Base-by-base conservation (phyloP, 2,113 vertebrate genomes). In the Lamprologus speciosus region DNA sequence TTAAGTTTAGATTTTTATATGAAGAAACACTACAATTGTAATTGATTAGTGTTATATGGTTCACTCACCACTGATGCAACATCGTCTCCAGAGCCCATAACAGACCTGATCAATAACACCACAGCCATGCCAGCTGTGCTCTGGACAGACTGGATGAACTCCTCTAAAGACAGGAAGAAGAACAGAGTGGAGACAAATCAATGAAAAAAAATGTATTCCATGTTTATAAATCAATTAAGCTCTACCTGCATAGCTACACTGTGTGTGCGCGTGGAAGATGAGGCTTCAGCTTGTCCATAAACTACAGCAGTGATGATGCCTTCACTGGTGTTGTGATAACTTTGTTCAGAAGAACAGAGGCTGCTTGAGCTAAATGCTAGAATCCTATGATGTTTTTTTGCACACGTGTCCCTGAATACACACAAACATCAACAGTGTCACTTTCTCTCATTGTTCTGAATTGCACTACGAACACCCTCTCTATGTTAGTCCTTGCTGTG, bases 91-190 rank as follows among this genome's bases (percentile, higher is more conserved):
- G 96, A 93, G 17, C 96, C 96, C 93, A 98, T 96, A 94, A 98
- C 96, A 21, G 95, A 96, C 89, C 97, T 96, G 91, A 95, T 95
- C 81, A 98, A 95, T 45, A 99, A 94, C 89, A 98, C 94, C 40
- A 98, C 90, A 1, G 98, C 98, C 96, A 99, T 97, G 51, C 97
- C 98, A 2, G 98, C 97, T 7, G 98, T 97, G 37, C 97, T 98
- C 91, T 97, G 98, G 75, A 99, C 95, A 12, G 97, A 96, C 93
- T 98, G 98, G 88, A 99, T 90, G 2, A 99, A 97, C 31, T 97
- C 96, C 94, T 96, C 99, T 99, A 80, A 86, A n/a, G 60, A 60
- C 7, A 79, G 23, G 28, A 7, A 82, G 26, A 87, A 4, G 6
- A 45, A 68, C 7, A 79, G 3, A 73, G 60, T 65, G 1, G 19